phyloP scores from a whole-genome alignment of 2,113 vertebrate species.

The Neotragus pygmaeus region DNA sequence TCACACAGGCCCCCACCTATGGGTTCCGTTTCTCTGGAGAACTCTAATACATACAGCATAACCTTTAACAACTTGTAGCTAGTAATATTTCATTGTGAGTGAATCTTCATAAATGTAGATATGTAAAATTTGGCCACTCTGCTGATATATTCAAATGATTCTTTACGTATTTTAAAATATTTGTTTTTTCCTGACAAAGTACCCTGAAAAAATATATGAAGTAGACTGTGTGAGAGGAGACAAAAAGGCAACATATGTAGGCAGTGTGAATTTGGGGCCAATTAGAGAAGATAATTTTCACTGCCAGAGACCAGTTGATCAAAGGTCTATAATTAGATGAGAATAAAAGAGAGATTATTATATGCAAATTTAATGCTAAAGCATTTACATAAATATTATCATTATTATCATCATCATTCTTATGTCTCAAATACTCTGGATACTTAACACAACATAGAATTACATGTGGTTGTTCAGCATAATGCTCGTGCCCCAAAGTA shows the following conservation, averaged over 20 bases:
- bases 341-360: conserved; percentile 21
- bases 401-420: conserved; percentile 21
- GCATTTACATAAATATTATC: conserved; percentile 43
- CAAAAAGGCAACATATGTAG: not conserved
- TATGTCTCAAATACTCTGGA: conserved; percentile 8
- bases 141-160: not conserved
- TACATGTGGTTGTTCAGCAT: not conserved
- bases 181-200: not conserved
- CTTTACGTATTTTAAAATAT: not conserved
- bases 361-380: conserved; percentile 36
- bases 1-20: not conserved
- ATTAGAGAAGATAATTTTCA: conserved; percentile 47
- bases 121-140: not conserved
- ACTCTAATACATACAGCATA: not conserved
- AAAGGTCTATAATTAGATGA: conserved; percentile 48
- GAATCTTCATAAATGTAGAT: not conserved
- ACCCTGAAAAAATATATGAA: not conserved
- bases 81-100: not conserved
- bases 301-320: not conserved
- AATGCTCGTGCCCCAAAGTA: not conserved
- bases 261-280: not conserved
- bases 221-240: not conserved
- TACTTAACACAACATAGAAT: conserved; percentile 6
- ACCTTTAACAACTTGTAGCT: not conserved
- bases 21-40: not conserved